Base-by-base conservation (phyloP, 2,797 vertebrate genomes). In the Sorex maritimensis region DNA sequence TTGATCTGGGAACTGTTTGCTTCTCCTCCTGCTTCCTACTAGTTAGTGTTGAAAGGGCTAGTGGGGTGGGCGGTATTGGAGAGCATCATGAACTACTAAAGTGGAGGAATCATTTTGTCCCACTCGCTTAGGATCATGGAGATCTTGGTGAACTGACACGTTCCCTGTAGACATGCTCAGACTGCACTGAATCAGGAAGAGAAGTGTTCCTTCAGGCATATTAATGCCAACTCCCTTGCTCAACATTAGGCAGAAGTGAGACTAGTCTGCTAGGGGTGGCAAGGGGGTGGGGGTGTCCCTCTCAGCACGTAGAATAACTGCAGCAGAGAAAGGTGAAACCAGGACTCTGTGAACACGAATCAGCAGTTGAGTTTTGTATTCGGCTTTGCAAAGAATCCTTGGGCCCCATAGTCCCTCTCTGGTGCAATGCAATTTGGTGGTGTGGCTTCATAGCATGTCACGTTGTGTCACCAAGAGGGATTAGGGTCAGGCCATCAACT, bases 11-110 rank as follows among this genome's bases (percentile, higher is more conserved):
- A 92, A 80, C 24, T 73, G 1, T 93, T 94, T 90, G 69, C 44
- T 88, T 96, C 93, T 92, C 61, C 69, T 86, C 11, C 17, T 80
- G 11, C 28, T 94, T 81, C 52, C 58, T 96, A 0, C 92, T 94
- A 52, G 74, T 81, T 77, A n/a, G 78, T 87, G 15, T 93, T 84
- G 82, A 44, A 44, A 93, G 74, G 72, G 67, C 44, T 77, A 46
- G 61, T 81, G 34, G 82, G 77, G 72, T 23, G 80, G 30, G 46
- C 10, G 2, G 80, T 78, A 55, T 13, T 6, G 9, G 8, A 92
- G 67, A 68, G 68, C 63, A n/a, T 95, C 74, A n/a, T 10, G 0
- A 67, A 94, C 73, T 89, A 63, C 21, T 86, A 61, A 81, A 65
- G 26, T 77, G 86, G 52, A 94, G 65, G 74, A 52, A 30, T 92